A percentile compares a stretch with the other conserved stretches of the same genome.
phyloP scores from a whole-genome alignment of 2,113 vertebrate genomes.

The Chaetodon trifascialis region DNA sequence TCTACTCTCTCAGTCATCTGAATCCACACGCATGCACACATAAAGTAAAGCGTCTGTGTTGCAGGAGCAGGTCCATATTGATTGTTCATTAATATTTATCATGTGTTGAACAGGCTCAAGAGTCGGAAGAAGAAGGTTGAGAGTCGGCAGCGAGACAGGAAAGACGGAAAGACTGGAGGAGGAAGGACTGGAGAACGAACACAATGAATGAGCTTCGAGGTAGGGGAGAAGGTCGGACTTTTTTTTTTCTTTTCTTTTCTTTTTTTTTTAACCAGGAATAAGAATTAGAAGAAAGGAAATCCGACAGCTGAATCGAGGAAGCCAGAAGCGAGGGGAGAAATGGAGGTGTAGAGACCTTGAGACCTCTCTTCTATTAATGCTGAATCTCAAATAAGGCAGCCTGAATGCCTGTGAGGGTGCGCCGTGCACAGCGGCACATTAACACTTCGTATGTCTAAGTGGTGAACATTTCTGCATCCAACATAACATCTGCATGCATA shows the following conservation, averaged over 20 bases:
- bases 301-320: slow-evolving; percentile 24
- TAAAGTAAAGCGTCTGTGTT: slow-evolving; percentile 9
- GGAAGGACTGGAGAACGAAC: slow-evolving; percentile 18
- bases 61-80: slow-evolving; percentile 14
- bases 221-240: slow-evolving; percentile 40
- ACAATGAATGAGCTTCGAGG: slow-evolving; percentile 35
- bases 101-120: slow-evolving; percentile 28
- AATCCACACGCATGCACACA: slow-evolving; percentile 11
- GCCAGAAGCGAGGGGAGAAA: slow-evolving; percentile 34
- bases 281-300: slow-evolving; percentile 53
- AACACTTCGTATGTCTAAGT: neutral
- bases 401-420: slow-evolving; percentile 5
- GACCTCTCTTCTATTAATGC: slow-evolving; percentile 44
- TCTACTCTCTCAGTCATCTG: slow-evolving; percentile 37
- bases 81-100: slow-evolving; percentile 68
- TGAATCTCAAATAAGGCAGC: slow-evolving; percentile 59
- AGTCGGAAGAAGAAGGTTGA: slow-evolving; percentile 24
- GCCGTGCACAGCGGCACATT: slow-evolving; percentile 9
- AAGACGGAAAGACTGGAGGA: slow-evolving; percentile 19
- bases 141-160: slow-evolving; percentile 5
- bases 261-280: slow-evolving; percentile 8
- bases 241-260: slow-evolving; percentile 22
- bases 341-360: slow-evolving; percentile 36
- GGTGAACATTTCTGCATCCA: neutral
- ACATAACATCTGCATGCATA: neutral